Base-by-base conservation (phyloP, 2,888 invertebrate species). In the Notodonta ziczac region DNA sequence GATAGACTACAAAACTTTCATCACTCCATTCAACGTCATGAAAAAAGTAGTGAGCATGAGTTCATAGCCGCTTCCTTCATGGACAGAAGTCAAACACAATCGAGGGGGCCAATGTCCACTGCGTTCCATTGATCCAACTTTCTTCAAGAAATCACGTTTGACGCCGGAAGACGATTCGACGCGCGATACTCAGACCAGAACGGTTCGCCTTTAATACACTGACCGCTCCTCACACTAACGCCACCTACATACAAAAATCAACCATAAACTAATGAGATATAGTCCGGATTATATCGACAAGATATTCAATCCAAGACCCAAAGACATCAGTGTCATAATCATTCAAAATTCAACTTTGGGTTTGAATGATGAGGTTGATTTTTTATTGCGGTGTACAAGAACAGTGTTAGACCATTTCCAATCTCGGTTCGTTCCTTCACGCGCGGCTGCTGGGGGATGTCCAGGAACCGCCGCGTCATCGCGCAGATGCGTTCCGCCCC, bases 91-190 rank as follows among this genome's bases (percentile, higher is more conserved):
- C 64, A 63, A 80, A 83, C 72, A 89, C 89, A 90, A 89, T 88
- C 83, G 80, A 42, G 42, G 82, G 75, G 90, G 90, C 89, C 91
- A 91, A 88, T 83, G 92, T 91, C 92, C 92, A 91, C 81, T 78
- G 86, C 87, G 83, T 83, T 87, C 90, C 90, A 90, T 91, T 91
- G 86, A 91, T 86, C 85, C 83, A 82, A 84, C 90, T 92, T 92
- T 92, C 92, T 90, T 91, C 82, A 86, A 91, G 92, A 91, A 91
- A 92, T 91, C 93, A 92, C 92, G 92, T 93, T 90, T 81, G 72
- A 78, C 85, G 85, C 93, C 92, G 93, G 93, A 93, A 92, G 91
- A 89, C 90, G 83, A 93, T 93, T 92, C 89, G 92, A 84, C 81
- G 82, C 91, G 91, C 83, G 74, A 78, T 84, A 87, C 84, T 77